Evolutionary conservation across 2,888 invertebrate species (phyloP).

Genomic region (Clostera curtula): DNA sequence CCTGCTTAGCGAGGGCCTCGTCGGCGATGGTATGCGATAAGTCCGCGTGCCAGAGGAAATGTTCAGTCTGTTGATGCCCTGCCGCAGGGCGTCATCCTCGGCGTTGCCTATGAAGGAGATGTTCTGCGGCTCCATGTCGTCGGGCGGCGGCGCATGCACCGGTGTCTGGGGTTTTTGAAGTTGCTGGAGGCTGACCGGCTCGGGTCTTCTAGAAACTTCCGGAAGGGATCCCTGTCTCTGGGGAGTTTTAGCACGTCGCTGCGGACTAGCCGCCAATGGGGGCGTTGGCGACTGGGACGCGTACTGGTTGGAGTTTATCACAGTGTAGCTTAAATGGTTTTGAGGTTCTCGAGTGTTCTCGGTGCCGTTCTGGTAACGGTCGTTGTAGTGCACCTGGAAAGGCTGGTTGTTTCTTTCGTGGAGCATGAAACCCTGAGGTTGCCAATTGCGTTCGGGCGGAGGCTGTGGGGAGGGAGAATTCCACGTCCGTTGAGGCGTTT

Average conservation of each 20-base stretch:
- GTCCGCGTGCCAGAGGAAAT: constrained; percentile 92
- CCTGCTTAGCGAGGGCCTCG: constrained; percentile 80
- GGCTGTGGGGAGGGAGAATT: constrained; percentile 55
- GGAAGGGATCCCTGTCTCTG: constrained; percentile 74
- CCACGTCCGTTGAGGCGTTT: constrained; percentile 56
- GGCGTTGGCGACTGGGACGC: constrained; percentile 70
- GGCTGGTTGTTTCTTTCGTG: constrained; percentile 71
- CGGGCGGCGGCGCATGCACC: constrained; percentile 78
- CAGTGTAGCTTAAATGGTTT: constrained; percentile 74
- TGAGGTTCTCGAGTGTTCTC: constrained; percentile 68
- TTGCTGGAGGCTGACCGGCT: constrained; percentile 69
- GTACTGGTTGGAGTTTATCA: constrained; percentile 73
- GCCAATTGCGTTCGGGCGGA: constrained; percentile 54
- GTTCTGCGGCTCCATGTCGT: constrained; percentile 95
- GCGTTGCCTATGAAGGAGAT: constrained; percentile 92
- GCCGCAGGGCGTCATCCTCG: constrained; percentile 71
- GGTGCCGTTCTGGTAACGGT: constrained; percentile 79
- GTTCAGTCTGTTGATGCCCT: constrained; percentile 84
- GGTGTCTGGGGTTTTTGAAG: constrained; percentile 68
- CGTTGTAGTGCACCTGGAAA: constrained; percentile 55
- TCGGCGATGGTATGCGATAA: constrained; percentile 92
- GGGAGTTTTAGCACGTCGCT: constrained; percentile 54
- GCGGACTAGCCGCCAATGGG: constrained; percentile 58
- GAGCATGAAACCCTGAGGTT: constrained; percentile 78
- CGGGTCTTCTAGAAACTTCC: constrained; percentile 35